These are phyloP conservation scores for Sinocyclocheilus anshuiensis DNA, from an alignment of 2,113 vertebrate genomes.

Conservation along the genomic window DNA sequence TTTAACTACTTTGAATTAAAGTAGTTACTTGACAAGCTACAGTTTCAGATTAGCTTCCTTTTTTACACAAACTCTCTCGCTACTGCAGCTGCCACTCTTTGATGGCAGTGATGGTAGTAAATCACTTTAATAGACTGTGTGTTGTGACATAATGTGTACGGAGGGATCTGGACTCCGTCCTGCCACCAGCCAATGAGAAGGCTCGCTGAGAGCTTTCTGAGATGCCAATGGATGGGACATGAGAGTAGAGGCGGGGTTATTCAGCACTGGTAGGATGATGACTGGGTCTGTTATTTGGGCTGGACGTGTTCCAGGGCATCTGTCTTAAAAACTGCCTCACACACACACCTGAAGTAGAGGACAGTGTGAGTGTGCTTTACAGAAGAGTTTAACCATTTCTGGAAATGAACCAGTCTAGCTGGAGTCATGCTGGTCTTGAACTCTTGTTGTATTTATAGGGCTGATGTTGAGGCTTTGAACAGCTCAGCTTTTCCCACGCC, in stretches of 20 bases:
- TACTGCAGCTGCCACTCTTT: background rate
- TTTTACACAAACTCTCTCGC: background rate
- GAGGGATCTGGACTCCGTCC: background rate
- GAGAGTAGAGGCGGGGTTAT: slow-evolving; percentile 22
- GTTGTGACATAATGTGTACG: slow-evolving; percentile 26
- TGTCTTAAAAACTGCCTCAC: slow-evolving; percentile 39
- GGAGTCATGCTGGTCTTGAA: slow-evolving; percentile 14
- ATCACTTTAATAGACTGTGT: slow-evolving; percentile 25
- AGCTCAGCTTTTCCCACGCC: background rate
- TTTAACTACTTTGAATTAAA: too few species aligned
- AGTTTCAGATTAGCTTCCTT: background rate
- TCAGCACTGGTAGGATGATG: slow-evolving; percentile 52
- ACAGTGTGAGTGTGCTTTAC: background rate
- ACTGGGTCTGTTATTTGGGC: slow-evolving; percentile 60
- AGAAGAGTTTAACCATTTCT: background rate
- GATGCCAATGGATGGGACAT: slow-evolving; percentile 46
- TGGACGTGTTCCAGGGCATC: slow-evolving; percentile 52
- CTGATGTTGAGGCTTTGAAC: slow-evolving; percentile 1
- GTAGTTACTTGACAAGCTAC: background rate
- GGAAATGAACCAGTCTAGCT: background rate
- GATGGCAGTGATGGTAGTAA: slow-evolving; percentile 20
- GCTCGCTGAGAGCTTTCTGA: background rate
- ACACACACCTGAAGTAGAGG: slow-evolving; percentile 50
- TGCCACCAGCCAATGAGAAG: slow-evolving; percentile 7
- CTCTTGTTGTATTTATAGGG: background rate